These are phyloP conservation scores for Charanyca ferruginea DNA, from an alignment of 2,888 invertebrate species.

Conservation along the genomic window DNA sequence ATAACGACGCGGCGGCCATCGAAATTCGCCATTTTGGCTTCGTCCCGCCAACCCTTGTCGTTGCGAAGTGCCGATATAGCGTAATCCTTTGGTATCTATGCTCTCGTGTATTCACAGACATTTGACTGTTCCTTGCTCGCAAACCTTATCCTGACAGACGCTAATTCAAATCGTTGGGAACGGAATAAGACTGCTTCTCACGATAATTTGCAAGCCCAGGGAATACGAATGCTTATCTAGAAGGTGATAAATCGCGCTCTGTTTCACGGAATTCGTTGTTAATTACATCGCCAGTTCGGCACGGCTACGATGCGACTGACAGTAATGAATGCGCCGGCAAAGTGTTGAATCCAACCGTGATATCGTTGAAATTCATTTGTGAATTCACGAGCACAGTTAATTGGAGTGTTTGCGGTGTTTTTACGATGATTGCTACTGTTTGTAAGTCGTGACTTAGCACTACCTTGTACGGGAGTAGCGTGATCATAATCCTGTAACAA, in stretches of 20 bases:
- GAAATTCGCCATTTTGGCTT: slow-evolving; percentile 48
- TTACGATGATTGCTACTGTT: slow-evolving; percentile 53
- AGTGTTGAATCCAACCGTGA: slow-evolving; percentile 71
- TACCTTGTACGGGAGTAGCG: slow-evolving; percentile 43
- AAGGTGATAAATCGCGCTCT: slow-evolving; percentile 66
- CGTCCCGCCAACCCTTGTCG: slow-evolving; percentile 29
- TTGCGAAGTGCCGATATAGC: slow-evolving; percentile 56
- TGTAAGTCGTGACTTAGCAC: slow-evolving; percentile 48
- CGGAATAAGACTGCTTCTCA: slow-evolving; percentile 41
- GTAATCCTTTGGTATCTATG: slow-evolving; percentile 60
- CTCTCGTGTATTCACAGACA: slow-evolving; percentile 49
- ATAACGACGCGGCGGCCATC: slow-evolving; percentile 45
- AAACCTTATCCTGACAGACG: slow-evolving; percentile 46
- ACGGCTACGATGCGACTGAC: slow-evolving; percentile 59
- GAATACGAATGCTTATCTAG: slow-evolving; percentile 57
- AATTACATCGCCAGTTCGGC: slow-evolving; percentile 74
- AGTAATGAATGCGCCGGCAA: slow-evolving; percentile 76
- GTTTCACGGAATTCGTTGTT: slow-evolving; percentile 74
- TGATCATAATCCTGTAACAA: slow-evolving; percentile 43
- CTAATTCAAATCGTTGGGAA: slow-evolving; percentile 49
- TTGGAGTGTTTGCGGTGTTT: slow-evolving; percentile 66
- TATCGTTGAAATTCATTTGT: slow-evolving; percentile 73
- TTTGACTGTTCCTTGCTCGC: slow-evolving; percentile 36
- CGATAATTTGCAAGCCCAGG: slow-evolving; percentile 55
- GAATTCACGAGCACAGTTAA: slow-evolving; percentile 58